Base-by-base conservation (phyloP, 1,140 invertebrate species). In the Drosophila fuyamai region DNA sequence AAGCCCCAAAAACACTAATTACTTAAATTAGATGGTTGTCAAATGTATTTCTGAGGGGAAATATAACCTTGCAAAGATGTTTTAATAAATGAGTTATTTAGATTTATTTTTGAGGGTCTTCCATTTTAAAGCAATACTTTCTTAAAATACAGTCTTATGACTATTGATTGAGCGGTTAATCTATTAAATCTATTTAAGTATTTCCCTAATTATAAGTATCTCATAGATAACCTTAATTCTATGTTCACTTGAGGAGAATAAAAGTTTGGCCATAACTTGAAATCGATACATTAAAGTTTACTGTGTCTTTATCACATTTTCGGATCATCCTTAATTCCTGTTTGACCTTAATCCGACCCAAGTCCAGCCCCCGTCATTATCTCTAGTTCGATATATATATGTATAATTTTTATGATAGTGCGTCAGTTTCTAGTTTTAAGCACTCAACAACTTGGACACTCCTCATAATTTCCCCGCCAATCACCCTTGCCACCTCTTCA, bases 341-440 rank as follows among this genome's bases (percentile, higher is more conserved):
- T 56, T 51, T 72, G 77, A 85, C 81, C 81, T 84, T 81, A 81
- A 60, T 38, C 44, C 61, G 81, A 85, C 81, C 81, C 72, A 58
- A 36, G 71, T 18, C 43, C 71, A 10, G 41, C 65, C 43, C 44
- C 29, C 12, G 29, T 72, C 68, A 72, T 72, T 72, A 71, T 72
- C 68, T 8, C 0, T 41, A 61, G 23, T 32, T 10, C 7, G 23
- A 36, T 8, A 35, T 27, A 36, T 32, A 36, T 38, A 65, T 65
- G n/a, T 65, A 36, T 66, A 27, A 58, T 41, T 58, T 71, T 72
- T 72, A 71, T 40, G 68, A 71, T 58, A 46, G 68, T 72, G 66
- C 68, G 68, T 72, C 68, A 71, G 44, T 71, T 71, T 70, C 35
- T 48, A 57, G 43, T 71, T 72, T 72, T 72, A 38, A 71, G 68